Evolutionary conservation across 2,888 invertebrate genomes (phyloP).

Genomic region (Ferdinandea cuprea): DNA sequence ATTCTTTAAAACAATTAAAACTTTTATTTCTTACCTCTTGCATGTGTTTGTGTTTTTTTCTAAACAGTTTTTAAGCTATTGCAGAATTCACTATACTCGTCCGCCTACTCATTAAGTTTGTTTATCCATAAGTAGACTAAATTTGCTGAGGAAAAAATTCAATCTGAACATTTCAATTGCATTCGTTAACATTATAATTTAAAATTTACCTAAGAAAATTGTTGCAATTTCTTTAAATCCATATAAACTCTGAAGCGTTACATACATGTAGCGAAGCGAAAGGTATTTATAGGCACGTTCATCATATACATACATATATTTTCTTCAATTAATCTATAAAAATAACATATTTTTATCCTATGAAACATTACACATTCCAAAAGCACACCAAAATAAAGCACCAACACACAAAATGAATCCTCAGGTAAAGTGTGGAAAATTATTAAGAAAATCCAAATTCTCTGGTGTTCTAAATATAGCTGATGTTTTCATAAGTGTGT

Average conservation of each 20-base stretch:
- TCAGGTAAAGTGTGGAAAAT: conserved; percentile 81
- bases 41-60: background rate
- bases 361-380: conserved; percentile 83
- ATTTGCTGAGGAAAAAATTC: no score
- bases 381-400: conserved; percentile 74
- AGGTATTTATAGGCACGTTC: conserved; percentile 54
- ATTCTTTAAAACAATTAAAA: no score
- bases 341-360: conserved; percentile 76
- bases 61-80: background rate
- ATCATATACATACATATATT: conserved; percentile 33
- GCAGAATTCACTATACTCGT: background rate
- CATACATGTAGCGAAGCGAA: conserved; percentile 22
- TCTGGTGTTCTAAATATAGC: conserved; percentile 56
- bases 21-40: no score
- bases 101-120: background rate
- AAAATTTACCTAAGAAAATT: no score
- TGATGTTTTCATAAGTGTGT: conserved; percentile 51
- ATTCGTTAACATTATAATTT: no score
- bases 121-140: no score
- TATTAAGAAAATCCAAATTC: conserved; percentile 73
- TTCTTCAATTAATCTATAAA: conserved; percentile 69
- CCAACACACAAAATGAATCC: conserved; percentile 75
- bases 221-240: conserved; percentile 47
- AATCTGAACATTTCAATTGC: no score
- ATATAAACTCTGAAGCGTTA: conserved; percentile 25